Evolutionary conservation across 2,888 invertebrate species (phyloP).

Genomic region (Volucella bombylans): DNA sequence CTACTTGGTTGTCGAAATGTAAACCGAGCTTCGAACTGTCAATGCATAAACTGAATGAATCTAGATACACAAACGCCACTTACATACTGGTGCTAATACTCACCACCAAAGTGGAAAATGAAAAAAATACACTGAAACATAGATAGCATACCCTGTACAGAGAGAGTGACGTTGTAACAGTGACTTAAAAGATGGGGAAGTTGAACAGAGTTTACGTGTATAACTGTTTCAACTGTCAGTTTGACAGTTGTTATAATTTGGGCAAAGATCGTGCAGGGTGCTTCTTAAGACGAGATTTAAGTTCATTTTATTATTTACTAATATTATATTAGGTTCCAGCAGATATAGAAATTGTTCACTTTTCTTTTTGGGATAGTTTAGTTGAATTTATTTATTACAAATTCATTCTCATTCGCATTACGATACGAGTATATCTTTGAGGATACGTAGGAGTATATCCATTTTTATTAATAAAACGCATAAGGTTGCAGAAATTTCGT

Average conservation of each 20-base stretch:
- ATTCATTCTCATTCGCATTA: too few relatives aligned
- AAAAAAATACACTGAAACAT: constrained; percentile 28
- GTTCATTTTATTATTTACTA: neutral
- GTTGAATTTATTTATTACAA: too few relatives aligned
- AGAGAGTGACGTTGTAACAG: constrained; percentile 63
- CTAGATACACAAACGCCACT: constrained; percentile 70
- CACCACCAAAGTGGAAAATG: constrained; percentile 29
- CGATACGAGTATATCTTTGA: too few relatives aligned
- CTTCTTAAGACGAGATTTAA: neutral
- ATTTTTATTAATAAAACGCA: too few relatives aligned
- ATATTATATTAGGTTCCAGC: too few relatives aligned
- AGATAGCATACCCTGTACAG: constrained; percentile 8
- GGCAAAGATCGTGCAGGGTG: constrained; percentile 53
- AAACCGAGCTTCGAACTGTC: constrained; percentile 73
- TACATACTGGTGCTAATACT: constrained; percentile 24
- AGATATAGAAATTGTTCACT: neutral
- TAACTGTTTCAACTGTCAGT: constrained; percentile 64
- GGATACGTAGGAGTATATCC: too few relatives aligned
- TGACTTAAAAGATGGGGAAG: constrained; percentile 68
- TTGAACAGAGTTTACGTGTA: constrained; percentile 50
- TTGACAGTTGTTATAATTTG: constrained; percentile 55
- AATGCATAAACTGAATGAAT: constrained; percentile 70
- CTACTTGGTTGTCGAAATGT: constrained; percentile 52
- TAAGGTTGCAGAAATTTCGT: too few relatives aligned
- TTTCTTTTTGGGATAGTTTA: too few relatives aligned